phyloP scores from a whole-genome alignment of 2,888 invertebrate species.

The Polymixis flavicincta region DNA sequence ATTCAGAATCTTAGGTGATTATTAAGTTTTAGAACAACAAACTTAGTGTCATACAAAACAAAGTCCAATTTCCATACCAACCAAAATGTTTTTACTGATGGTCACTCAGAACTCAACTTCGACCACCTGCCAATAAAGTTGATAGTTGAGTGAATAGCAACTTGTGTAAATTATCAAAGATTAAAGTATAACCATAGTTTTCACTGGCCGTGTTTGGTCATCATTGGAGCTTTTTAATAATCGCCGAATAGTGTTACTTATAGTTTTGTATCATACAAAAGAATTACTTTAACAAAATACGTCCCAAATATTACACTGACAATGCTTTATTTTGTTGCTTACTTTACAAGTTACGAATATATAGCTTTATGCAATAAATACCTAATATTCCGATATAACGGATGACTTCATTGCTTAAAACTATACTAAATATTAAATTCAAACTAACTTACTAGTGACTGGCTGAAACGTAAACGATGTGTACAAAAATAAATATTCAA shows the following conservation, averaged over 20 bases:
- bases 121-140: no score
- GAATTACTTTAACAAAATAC: neutral
- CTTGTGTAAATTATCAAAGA: no score
- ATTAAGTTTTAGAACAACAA: no score
- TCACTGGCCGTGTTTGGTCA: neutral
- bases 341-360: neutral
- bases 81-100: no score
- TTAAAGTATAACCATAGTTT: neutral
- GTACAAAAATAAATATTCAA: constrained; percentile 38
- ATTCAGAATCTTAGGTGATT: no score
- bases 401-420: neutral
- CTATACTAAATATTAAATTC: neutral
- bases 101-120: no score
- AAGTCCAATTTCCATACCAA: no score
- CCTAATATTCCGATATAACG: neutral
- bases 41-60: no score
- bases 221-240: neutral
- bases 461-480: constrained; percentile 15
- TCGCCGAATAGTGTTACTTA: neutral
- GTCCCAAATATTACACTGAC: neutral
- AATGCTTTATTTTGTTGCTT: constrained; percentile 2
- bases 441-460: constrained; percentile 4
- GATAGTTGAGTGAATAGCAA: no score
- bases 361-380: neutral
- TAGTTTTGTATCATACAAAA: neutral